These are phyloP conservation scores for Vandiemenella viatica DNA, from an alignment of 2,888 invertebrate species.

Conservation along the genomic window DNA sequence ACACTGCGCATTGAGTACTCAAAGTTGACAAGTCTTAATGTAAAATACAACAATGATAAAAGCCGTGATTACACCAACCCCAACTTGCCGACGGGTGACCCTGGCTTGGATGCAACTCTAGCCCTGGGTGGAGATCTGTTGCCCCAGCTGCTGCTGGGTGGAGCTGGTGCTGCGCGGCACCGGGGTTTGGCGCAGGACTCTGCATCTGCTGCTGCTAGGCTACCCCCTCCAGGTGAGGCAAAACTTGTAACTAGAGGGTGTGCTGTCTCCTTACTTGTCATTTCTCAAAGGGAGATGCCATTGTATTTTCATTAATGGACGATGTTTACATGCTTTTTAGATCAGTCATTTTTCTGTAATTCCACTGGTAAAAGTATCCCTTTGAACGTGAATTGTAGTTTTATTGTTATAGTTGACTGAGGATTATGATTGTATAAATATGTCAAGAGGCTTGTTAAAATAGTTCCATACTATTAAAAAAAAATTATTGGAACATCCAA, in stretches of 20 bases:
- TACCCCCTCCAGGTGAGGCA: constrained; percentile 15
- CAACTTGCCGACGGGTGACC: constrained; percentile 86
- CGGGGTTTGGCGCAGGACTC: constrained; percentile 11
- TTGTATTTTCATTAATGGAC: no score
- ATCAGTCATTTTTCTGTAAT: no score
- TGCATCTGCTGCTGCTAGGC: constrained; percentile 8
- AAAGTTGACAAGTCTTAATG: constrained; percentile 93
- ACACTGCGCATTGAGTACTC: constrained; percentile 98
- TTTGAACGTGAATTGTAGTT: no score
- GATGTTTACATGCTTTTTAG: no score
- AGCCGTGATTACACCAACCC: constrained; percentile 99
- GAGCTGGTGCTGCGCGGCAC: constrained; percentile 17
- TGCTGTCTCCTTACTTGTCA: neutral
- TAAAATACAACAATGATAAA: constrained; percentile 99
- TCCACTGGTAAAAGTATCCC: no score
- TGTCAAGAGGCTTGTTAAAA: no score
- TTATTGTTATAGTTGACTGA: no score
- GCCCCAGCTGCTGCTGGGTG: constrained; percentile 33
- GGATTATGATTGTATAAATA: no score
- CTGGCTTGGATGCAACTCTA: constrained; percentile 39
- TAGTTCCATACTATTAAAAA: no score
- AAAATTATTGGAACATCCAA: no score
- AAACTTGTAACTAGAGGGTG: no score
- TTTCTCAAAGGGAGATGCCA: neutral
- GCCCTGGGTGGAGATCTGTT: constrained; percentile 41